phyloP scores from a whole-genome alignment of 2,113 vertebrate genomes.

The Eubucco bourcierii region DNA sequence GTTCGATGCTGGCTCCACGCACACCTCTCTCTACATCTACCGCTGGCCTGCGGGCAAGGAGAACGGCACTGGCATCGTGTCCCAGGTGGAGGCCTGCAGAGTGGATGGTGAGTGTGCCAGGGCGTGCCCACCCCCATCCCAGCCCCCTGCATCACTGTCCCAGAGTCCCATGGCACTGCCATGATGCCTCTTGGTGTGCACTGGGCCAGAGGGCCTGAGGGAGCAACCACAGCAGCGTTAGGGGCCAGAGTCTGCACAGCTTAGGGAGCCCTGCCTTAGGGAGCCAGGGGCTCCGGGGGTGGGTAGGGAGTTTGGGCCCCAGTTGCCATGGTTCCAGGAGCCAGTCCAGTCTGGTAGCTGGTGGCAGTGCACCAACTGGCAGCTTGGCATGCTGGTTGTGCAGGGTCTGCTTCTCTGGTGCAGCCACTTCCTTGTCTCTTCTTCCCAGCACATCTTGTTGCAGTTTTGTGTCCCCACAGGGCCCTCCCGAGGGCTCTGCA shows the following conservation, averaged over 20 bases:
- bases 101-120: conserved; percentile 67
- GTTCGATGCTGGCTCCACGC: conserved; percentile 89
- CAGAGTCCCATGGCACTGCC: accelerated
- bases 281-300: neutral
- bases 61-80: conserved; percentile 85
- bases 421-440: neutral
- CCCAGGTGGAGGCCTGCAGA: conserved; percentile 81
- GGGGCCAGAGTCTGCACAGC: neutral
- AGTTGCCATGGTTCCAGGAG: neutral
- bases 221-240: neutral
- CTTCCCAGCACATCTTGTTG: too few species aligned
- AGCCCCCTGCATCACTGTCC: accelerated
- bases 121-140: accelerated
- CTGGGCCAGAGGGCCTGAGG: neutral
- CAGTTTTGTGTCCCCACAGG: accelerated
- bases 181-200: neutral
- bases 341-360: accelerated
- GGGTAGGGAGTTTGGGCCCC: neutral
- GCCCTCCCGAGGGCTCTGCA: neutral
- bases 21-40: conserved; percentile 87
- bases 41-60: conserved; percentile 85
- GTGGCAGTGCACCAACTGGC: neutral
- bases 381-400: neutral
- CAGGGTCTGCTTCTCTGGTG: neutral
- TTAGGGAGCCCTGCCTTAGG: too few species aligned